These are phyloP conservation scores for Podocnemis expansa DNA, from an alignment of 2,113 vertebrate genomes.

Conservation along the genomic window DNA sequence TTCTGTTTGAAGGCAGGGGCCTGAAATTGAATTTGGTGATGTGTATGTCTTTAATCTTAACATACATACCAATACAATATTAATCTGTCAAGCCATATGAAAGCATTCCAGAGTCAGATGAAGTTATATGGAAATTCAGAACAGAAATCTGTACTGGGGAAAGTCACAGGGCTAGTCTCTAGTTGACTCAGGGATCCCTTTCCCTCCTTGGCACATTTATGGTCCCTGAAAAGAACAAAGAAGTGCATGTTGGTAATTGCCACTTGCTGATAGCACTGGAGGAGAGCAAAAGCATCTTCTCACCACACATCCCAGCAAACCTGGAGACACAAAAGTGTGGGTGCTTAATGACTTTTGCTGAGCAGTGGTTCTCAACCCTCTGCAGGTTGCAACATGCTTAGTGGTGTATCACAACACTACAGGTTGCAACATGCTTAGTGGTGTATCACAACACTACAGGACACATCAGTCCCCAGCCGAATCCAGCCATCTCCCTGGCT, in stretches of 20 bases:
- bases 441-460: too few relatives aligned
- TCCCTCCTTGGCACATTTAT: too few relatives aligned
- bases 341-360: neutral
- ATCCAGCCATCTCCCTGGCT: too few relatives aligned
- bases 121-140: neutral
- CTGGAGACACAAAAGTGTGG: accelerated
- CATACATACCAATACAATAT: neutral
- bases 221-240: neutral
- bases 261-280: accelerated
- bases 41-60: neutral
- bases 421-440: too few relatives aligned
- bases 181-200: accelerated
- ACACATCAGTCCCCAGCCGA: too few relatives aligned
- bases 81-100: neutral
- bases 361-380: accelerated
- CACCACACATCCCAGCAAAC: neutral
- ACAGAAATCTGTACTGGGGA: neutral
- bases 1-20: neutral
- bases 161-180: too few relatives aligned
- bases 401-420: too few relatives aligned
- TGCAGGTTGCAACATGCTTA: too few relatives aligned
- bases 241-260: accelerated
- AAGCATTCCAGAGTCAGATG: neutral
- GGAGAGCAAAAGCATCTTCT: neutral
- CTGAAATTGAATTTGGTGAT: neutral